Percentiles rank a stretch among this genome's conserved stretches.
These are phyloP conservation scores for Pseudocheirus occidentalis DNA, from an alignment of 2,797 vertebrate species.

Conservation along the genomic window DNA sequence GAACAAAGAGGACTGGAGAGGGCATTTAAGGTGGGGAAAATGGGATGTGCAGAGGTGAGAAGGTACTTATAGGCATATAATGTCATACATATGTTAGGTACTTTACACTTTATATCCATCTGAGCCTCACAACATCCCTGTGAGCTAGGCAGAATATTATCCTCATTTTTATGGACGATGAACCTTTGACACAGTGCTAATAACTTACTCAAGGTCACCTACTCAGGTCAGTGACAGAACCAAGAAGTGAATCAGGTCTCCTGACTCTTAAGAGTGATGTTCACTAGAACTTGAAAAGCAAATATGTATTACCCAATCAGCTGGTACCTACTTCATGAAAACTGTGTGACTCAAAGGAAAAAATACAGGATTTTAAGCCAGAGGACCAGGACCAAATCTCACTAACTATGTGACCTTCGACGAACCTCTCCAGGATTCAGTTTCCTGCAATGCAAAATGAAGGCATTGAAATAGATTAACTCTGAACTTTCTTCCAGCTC, in stretches of 20 bases:
- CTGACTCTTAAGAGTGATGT: background rate
- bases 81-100: background rate
- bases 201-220: background rate
- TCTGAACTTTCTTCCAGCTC: background rate
- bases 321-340: background rate
- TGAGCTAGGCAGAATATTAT: background rate
- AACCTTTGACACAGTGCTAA: background rate
- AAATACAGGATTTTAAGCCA: background rate
- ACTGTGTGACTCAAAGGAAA: background rate
- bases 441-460: background rate
- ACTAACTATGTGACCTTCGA: background rate
- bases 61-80: background rate
- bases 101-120: background rate
- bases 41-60: background rate
- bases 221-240: background rate
- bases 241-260: background rate
- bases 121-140: background rate
- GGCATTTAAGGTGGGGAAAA: background rate
- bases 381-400: background rate
- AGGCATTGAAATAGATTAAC: background rate
- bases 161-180: background rate
- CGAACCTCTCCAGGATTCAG: background rate
- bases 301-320: background rate
- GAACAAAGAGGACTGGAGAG: background rate
- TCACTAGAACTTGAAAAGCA: background rate